Conservation (phyloP, 2,888 invertebrate genomes). For the Mycalesis mineus region DNA sequence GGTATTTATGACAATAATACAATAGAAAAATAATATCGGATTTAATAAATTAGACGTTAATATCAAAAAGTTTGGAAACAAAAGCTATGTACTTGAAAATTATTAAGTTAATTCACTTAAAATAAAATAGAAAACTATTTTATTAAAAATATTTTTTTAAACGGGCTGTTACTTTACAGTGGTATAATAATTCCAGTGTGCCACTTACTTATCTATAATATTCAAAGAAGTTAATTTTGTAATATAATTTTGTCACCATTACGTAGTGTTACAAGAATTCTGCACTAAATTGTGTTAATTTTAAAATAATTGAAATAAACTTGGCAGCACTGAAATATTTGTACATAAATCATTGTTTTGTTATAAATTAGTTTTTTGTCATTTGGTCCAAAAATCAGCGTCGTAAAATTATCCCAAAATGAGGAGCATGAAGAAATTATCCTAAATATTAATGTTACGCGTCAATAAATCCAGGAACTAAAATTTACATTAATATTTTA, state of each 20-base stretch:
- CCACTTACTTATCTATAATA: background rate
- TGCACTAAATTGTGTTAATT: background rate
- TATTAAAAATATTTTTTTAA: background rate
- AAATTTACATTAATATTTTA: too few species aligned
- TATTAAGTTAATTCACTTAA: background rate
- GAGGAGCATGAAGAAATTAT: background rate
- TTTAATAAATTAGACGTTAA: background rate
- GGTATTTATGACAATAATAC: background rate
- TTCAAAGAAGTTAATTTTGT: background rate
- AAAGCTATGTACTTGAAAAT: background rate
- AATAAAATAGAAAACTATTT: background rate
- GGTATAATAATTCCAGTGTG: background rate
- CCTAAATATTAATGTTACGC: too few species aligned
- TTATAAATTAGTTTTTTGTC: background rate
- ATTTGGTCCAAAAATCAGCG: background rate
- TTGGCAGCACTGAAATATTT: conserved; percentile 6
- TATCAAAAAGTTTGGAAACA: background rate
- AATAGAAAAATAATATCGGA: background rate
- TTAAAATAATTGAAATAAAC: background rate
- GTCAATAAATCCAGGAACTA: too few species aligned
- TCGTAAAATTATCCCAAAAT: background rate
- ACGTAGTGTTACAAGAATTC: background rate
- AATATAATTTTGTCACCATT: background rate
- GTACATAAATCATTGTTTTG: background rate
- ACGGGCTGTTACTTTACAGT: background rate